A percentile compares a stretch with the other conserved stretches of the same genome.
Evolutionary conservation across 2,113 vertebrate genomes (phyloP).

Genomic region (Choloepus hoffmanni): DNA sequence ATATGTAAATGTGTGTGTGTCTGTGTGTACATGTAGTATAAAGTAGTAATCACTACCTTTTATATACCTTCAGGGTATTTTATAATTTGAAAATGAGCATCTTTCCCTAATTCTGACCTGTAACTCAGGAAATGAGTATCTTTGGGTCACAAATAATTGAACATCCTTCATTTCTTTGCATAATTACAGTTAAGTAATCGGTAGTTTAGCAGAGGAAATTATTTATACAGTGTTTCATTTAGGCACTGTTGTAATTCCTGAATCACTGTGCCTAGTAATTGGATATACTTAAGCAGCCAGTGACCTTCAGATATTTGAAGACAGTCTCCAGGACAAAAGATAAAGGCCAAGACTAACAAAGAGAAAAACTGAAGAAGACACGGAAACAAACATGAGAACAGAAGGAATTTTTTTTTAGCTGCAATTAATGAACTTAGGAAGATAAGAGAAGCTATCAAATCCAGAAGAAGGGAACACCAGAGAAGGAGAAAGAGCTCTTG

Average conservation of each 20-base stretch:
- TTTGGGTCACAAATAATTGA: conserved; percentile 25
- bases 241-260: background rate
- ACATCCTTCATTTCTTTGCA: background rate
- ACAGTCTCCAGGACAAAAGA: background rate
- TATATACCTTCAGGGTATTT: background rate
- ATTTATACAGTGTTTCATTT: background rate
- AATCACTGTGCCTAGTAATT: background rate
- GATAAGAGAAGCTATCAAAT: background rate
- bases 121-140: background rate
- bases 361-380: background rate
- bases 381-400: background rate
- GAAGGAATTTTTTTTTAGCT: background rate
- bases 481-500: background rate
- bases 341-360: background rate
- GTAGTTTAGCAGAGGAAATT: background rate
- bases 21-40: background rate
- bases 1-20: too few species aligned
- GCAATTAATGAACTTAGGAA: background rate
- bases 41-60: background rate
- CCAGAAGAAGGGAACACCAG: background rate
- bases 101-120: background rate
- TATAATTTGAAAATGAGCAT: background rate
- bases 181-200: background rate
- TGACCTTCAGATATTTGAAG: background rate
- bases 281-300: background rate